Evolutionary conservation across 2,797 vertebrate species (phyloP).

Genomic region (Erpetoichthys calabaricus): DNA sequence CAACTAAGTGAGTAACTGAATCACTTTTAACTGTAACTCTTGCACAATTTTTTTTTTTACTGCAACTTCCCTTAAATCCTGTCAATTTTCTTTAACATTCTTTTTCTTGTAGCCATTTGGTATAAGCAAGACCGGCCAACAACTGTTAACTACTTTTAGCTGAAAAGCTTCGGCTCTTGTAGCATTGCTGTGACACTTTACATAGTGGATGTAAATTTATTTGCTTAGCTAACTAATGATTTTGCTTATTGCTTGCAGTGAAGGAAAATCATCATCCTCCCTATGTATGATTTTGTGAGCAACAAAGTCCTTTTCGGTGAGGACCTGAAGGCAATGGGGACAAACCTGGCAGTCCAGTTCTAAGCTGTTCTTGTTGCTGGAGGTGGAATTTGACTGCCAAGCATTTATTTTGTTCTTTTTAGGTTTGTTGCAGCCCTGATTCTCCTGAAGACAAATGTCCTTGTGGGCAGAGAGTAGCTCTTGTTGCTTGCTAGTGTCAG

Average conservation of each 20-base stretch:
- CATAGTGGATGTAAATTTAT: too few species aligned
- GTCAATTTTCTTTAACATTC: too few species aligned
- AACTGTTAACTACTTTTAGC: too few species aligned
- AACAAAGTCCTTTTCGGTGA: constrained; percentile 69
- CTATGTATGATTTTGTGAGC: constrained; percentile 78
- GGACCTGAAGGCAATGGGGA: constrained; percentile 81
- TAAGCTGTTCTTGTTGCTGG: constrained; percentile 21
- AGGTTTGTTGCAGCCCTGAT: constrained; percentile 46
- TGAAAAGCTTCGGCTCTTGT: too few species aligned
- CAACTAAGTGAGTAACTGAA: too few species aligned
- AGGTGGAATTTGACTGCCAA: constrained; percentile 52
- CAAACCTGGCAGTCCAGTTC: constrained; percentile 84
- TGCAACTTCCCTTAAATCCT: too few species aligned
- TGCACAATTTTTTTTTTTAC: too few species aligned
- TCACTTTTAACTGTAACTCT: too few species aligned
- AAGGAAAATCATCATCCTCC: constrained; percentile 84
- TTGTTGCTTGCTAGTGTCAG: constrained; percentile 83
- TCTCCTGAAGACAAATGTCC: constrained; percentile 58
- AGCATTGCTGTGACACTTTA: too few species aligned
- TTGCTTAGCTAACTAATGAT: constrained; percentile 71
- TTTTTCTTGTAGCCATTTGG: too few species aligned
- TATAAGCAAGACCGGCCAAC: too few species aligned
- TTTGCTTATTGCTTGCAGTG: constrained; percentile 82
- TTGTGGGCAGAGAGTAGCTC: constrained; percentile 82
- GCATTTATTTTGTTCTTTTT: constrained; percentile 75